Percentiles rank a stretch among this genome's conserved stretches.
Evolutionary conservation across 2,113 vertebrate species (phyloP).

Genomic region (Thalassoma bifasciatum): DNA sequence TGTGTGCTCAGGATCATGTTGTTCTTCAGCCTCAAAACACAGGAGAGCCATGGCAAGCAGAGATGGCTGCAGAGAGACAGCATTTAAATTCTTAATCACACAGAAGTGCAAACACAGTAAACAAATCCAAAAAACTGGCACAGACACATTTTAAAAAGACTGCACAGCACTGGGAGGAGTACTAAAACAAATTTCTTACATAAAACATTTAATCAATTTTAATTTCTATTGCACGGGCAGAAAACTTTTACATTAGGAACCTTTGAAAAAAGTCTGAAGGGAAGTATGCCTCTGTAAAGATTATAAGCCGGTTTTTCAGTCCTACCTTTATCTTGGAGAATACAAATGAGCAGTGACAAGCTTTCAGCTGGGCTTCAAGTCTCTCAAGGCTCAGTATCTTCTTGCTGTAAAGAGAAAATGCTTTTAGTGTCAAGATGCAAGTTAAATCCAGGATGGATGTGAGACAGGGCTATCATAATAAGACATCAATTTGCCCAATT

Average conservation of each 20-base stretch:
- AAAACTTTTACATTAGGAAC: not conserved
- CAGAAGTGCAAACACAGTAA: not conserved
- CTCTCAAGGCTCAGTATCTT: constrained; percentile 89
- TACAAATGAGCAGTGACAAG: constrained; percentile 91
- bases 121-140: not conserved
- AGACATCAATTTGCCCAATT: not conserved
- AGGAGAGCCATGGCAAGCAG: constrained; percentile 90
- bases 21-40: constrained; percentile 87
- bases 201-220: not conserved
- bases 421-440: constrained; percentile 28
- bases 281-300: constrained; percentile 4
- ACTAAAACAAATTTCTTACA: not conserved
- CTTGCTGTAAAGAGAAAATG: constrained; percentile 80
- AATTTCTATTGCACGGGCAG: not conserved
- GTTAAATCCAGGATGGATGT: not conserved
- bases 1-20: constrained; percentile 84
- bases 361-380: constrained; percentile 95
- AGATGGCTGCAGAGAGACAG: constrained; percentile 85
- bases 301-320: not conserved
- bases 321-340: constrained; percentile 97
- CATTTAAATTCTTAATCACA: not conserved
- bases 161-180: not conserved
- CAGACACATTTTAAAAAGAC: not conserved
- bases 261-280: not conserved
- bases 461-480: not conserved